Evolutionary conservation across 2,888 invertebrate species (phyloP).

Genomic region (Cacoxenus indagator): DNA sequence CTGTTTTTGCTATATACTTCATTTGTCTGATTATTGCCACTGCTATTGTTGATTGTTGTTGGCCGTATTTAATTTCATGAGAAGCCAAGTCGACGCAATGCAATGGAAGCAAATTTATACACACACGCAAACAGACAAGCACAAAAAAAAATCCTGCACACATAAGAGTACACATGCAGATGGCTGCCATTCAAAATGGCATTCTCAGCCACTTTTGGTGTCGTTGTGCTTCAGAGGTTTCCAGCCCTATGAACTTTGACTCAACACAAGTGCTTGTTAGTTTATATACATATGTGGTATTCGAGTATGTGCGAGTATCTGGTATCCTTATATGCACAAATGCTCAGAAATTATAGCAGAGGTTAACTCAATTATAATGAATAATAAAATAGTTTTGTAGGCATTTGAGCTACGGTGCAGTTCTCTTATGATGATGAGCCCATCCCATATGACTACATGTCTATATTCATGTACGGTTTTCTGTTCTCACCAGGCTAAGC

Average conservation of each 20-base stretch:
- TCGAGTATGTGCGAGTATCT: not conserved
- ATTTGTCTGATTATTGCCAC: not conserved
- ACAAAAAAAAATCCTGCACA: not conserved
- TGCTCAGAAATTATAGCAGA: conserved; percentile 17
- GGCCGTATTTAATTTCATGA: not conserved
- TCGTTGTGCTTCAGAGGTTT: not conserved
- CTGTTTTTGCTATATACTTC: too few relatives aligned
- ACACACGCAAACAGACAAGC: not conserved
- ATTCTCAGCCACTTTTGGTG: too few relatives aligned
- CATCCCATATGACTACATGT: not conserved
- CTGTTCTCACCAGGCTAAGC: conserved; percentile 19
- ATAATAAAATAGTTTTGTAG: conserved; percentile 40
- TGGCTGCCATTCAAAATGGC: not conserved
- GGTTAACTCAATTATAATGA: conserved; percentile 51
- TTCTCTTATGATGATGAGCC: not conserved
- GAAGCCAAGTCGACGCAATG: not conserved
- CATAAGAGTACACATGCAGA: not conserved
- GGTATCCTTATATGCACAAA: not conserved
- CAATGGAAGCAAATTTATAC: not conserved
- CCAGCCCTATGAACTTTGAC: not conserved
- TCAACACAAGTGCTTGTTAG: too few relatives aligned
- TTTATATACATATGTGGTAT: not conserved
- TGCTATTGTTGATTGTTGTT: not conserved
- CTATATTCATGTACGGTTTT: not conserved
- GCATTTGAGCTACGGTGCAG: conserved; percentile 20